Percentiles rank a stretch among this genome's conserved stretches.
Conservation (phyloP, 2,797 vertebrate genomes). For the Prionace glauca region DNA sequence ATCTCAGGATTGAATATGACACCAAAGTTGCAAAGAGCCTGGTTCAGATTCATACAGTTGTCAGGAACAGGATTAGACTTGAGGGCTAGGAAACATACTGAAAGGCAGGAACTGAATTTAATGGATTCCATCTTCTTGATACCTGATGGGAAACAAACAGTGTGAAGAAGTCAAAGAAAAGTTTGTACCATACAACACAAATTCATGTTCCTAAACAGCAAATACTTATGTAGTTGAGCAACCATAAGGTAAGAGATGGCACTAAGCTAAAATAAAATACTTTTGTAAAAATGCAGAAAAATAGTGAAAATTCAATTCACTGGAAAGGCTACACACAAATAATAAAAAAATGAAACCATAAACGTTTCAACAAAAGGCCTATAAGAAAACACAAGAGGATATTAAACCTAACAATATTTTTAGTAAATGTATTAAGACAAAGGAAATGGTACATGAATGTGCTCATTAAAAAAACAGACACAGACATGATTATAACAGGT, state of each 20-base stretch:
- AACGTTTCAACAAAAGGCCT: not conserved
- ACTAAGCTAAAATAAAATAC: not conserved
- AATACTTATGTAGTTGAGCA: not conserved
- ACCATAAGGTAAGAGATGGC: not conserved
- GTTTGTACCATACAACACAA: not conserved
- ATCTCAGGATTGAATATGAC: too few species aligned
- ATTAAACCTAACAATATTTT: not conserved
- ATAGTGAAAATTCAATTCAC: not conserved
- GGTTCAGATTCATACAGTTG: too few species aligned
- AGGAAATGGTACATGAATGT: not conserved
- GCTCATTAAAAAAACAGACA: not conserved
- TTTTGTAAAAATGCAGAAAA: not conserved
- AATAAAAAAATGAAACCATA: not conserved
- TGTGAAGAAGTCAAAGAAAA: not conserved
- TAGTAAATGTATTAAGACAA: not conserved
- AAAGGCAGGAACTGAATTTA: too few species aligned
- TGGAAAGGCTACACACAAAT: not conserved
- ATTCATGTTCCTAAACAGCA: not conserved
- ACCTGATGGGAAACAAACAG: not conserved
- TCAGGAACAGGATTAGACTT: too few species aligned
- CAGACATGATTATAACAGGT: not conserved
- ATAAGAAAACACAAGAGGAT: not conserved
- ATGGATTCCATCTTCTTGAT: not conserved
- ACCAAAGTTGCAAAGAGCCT: too few species aligned
- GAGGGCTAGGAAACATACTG: too few species aligned